These are phyloP conservation scores for Actinopyga echinites DNA, from an alignment of 53 echinoderm and acorn worm genomes.

Conservation along the genomic window DNA sequence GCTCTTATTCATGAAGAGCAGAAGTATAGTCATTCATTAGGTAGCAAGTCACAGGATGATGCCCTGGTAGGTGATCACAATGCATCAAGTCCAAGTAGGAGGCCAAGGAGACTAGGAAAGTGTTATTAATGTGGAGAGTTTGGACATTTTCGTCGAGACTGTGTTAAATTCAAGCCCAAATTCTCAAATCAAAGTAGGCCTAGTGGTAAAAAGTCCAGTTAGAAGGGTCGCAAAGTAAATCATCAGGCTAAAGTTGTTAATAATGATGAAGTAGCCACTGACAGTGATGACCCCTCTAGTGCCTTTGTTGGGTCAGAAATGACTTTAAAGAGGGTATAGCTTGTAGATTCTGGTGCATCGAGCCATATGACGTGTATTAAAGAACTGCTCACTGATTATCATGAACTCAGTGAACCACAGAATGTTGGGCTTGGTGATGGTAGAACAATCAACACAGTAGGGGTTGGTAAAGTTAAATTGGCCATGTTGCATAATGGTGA, in stretches of 20 bases:
- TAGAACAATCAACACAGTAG: background rate
- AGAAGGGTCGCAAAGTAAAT: too few relatives aligned
- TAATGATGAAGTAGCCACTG: too few relatives aligned
- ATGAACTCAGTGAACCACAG: background rate
- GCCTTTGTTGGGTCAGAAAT: background rate
- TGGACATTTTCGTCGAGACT: background rate
- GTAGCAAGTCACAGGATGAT: background rate
- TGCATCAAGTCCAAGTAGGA: background rate
- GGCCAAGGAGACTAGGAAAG: background rate
- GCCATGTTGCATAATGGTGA: background rate
- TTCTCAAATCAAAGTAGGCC: background rate
- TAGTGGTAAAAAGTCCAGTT: background rate
- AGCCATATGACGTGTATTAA: background rate
- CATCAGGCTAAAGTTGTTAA: too few relatives aligned
- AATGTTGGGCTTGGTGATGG: background rate
- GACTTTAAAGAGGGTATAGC: background rate
- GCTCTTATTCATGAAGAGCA: background rate
- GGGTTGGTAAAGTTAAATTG: background rate
- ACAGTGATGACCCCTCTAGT: background rate
- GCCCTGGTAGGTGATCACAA: background rate
- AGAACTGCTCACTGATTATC: background rate
- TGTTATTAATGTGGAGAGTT: background rate
- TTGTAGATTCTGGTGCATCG: slow-evolving; percentile 1
- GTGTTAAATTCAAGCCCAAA: background rate
- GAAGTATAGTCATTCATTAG: background rate